These are phyloP conservation scores for Dicaeum eximium DNA, from an alignment of 2,113 vertebrate genomes.

Conservation along the genomic window DNA sequence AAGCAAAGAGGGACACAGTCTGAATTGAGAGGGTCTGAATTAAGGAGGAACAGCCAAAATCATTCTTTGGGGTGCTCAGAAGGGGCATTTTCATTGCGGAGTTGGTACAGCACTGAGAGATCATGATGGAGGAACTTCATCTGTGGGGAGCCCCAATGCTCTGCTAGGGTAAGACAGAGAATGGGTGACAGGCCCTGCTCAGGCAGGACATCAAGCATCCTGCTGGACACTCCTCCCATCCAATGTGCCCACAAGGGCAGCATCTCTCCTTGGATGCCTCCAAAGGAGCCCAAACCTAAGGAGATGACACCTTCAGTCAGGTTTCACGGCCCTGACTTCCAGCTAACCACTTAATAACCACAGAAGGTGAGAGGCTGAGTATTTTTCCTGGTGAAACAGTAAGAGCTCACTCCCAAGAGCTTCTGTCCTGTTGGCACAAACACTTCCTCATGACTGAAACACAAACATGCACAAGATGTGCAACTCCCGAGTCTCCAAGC, in stretches of 20 bases:
- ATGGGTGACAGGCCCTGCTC: not conserved
- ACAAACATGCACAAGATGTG: not conserved
- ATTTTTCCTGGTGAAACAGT: not conserved
- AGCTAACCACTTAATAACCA: not conserved
- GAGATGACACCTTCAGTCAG: not conserved
- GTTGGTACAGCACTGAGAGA: not conserved
- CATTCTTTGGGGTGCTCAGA: not conserved
- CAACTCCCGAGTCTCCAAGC: not conserved
- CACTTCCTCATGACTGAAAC: not conserved
- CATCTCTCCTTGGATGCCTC: not conserved
- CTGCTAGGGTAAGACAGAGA: not conserved
- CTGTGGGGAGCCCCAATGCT: fast-evolving
- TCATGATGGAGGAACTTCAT: too few species aligned
- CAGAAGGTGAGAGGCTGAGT: not conserved
- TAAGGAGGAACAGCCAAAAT: not conserved
- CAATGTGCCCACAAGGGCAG: fast-evolving
- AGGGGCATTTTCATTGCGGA: not conserved
- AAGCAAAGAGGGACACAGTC: not conserved
- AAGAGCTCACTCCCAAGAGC: not conserved
- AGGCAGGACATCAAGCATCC: not conserved
- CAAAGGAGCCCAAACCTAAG: fast-evolving
- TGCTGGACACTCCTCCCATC: not conserved
- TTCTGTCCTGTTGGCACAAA: not conserved
- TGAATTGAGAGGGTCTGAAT: not conserved
- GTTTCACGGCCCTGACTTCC: not conserved